Evolutionary conservation across 2,888 invertebrate species (phyloP), one percentile per base, ranked within the genome.

Genomic region (Trichopria drosophilae): DNA sequence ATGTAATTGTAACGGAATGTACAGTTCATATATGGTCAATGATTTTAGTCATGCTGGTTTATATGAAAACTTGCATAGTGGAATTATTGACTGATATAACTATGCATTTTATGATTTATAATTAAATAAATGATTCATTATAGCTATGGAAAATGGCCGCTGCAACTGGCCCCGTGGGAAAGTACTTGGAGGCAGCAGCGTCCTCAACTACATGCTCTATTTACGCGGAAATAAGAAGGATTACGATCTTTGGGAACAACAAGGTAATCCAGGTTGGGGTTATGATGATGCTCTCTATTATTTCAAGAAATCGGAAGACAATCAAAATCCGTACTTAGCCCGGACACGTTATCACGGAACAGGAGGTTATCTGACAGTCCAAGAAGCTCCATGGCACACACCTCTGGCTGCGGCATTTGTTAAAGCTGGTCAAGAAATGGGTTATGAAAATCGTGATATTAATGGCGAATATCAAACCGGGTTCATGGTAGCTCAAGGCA

Each of bases 81-180:
- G n/a, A n/a, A n/a, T n/a, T n/a, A n/a, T n/a, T n/a, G n/a, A n/a
- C n/a, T n/a, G n/a, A n/a, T n/a, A n/a, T n/a, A n/a, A n/a, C n/a
- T n/a, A n/a, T n/a, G n/a, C n/a, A n/a, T n/a, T n/a, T n/a, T n/a
- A n/a, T n/a, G n/a, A n/a, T n/a, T n/a, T n/a, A n/a, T n/a, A n/a
- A n/a, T n/a, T n/a, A 19, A 9, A 7, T 18, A 19, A 26, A 9
- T 12, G 9, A 16, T 4, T 40, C 10, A 36, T 52, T 55, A 2
- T 58, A 90, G 91, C 88, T 4, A 91, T 92, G 91, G 85, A 85
- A 64, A 84, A 85, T 24, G 85, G 86, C 6, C 82, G 92, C 22
- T 93, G 92, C 73, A 93, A 92, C 75, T 93, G 92, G 93, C 92
- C 92, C 0, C 80, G 96, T 15, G 94, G 95, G 1, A 94, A 93